A percentile compares a stretch with the other conserved stretches of the same genome.
Conservation (phyloP, 2,888 invertebrate species). For the Apantesis nais region DNA sequence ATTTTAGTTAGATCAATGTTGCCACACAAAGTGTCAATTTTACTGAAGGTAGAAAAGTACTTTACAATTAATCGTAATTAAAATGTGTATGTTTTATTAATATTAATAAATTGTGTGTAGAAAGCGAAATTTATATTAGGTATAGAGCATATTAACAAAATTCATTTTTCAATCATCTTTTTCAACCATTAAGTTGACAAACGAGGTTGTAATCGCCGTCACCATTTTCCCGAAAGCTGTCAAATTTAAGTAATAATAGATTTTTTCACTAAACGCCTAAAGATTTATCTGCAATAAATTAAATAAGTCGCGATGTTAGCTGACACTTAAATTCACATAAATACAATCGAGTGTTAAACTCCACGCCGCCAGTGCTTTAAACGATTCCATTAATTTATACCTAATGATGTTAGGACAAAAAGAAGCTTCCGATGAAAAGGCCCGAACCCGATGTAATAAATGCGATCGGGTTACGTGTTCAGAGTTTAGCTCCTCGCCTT, state of each 20-base stretch:
- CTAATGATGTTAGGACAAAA: slow-evolving; percentile 42
- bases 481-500: slow-evolving; percentile 24
- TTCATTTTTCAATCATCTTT: not conserved
- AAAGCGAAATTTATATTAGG: too few species aligned
- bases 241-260: not conserved
- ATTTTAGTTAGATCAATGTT: not conserved
- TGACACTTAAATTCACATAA: slow-evolving; percentile 21
- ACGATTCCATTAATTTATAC: slow-evolving; percentile 48
- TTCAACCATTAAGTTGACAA: not conserved
- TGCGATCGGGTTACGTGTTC: slow-evolving; percentile 54
- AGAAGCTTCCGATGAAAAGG: slow-evolving; percentile 38
- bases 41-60: not conserved
- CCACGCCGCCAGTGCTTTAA: slow-evolving; percentile 45
- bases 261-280: not conserved
- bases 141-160: too few species aligned
- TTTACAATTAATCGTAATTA: not conserved
- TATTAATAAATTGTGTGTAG: not conserved
- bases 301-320: not conserved
- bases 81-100: not conserved
- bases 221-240: not conserved
- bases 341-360: slow-evolving; percentile 51
- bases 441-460: slow-evolving; percentile 53
- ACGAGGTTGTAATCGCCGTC: not conserved
- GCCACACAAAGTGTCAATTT: not conserved
- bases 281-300: not conserved